Conservation (phyloP, 2,797 vertebrate genomes). For the Coluber constrictor region DNA sequence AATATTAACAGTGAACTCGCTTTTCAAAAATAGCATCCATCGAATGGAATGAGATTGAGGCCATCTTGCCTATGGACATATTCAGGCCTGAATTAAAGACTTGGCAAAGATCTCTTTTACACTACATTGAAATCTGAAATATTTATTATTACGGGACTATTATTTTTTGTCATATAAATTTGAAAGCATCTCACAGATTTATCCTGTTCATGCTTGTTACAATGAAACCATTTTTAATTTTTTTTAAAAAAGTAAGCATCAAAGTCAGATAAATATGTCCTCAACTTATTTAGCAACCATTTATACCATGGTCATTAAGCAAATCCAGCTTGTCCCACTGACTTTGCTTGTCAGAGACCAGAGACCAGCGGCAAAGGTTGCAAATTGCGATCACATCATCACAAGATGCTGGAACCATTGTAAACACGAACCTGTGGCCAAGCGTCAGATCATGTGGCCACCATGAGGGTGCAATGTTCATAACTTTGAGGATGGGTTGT, state of each 20-base stretch:
- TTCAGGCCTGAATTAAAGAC: neutral
- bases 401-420: too few relatives aligned
- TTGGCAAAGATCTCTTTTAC: neutral
- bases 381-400: too few relatives aligned
- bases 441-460: too few relatives aligned
- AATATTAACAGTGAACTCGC: neutral
- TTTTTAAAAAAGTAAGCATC: neutral
- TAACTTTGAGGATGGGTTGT: too few relatives aligned
- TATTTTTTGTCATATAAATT: neutral
- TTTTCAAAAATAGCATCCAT: neutral
- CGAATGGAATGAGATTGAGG: neutral
- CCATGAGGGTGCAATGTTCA: too few relatives aligned
- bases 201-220: neutral
- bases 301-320: too few relatives aligned
- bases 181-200: neutral
- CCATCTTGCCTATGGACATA: neutral
- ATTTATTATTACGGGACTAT: neutral
- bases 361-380: too few relatives aligned
- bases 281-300: too few relatives aligned
- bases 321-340: too few relatives aligned
- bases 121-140: neutral
- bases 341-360: too few relatives aligned
- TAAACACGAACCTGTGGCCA: too few relatives aligned
- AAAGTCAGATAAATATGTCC: neutral
- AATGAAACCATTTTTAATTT: neutral